A percentile compares a stretch with the other conserved stretches of the same genome.
Conservation (phyloP, 2,113 vertebrate genomes). For the Gadus chalcogrammus region DNA sequence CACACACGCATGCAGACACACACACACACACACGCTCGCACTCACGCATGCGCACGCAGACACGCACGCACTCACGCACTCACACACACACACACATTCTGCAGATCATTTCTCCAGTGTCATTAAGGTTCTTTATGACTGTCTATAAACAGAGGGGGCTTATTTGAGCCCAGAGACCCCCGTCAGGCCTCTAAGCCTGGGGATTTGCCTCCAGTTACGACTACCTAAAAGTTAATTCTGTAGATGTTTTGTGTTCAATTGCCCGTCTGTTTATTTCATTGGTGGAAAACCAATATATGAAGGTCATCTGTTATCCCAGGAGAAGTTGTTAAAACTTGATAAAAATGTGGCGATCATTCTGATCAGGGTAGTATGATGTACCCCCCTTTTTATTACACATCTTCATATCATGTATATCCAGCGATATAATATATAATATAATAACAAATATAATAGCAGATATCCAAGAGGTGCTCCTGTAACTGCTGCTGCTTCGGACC, state of each 20-base stretch:
- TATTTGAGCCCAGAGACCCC: conserved; percentile 60
- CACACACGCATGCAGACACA: neutral
- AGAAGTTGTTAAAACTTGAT: neutral
- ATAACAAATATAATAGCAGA: too few species aligned
- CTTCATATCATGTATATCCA: too few species aligned
- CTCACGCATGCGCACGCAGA: neutral
- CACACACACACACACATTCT: neutral
- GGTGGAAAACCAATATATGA: neutral
- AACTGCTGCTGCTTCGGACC: too few species aligned
- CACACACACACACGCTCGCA: neutral
- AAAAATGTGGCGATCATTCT: conserved; percentile 23
- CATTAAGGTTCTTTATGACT: conserved; percentile 71
- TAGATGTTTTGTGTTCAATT: neutral
- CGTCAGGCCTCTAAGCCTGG: conserved; percentile 59
- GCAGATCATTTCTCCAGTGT: conserved; percentile 67
- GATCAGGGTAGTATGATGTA: too few species aligned
- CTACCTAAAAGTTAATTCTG: conserved; percentile 49
- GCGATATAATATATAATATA: too few species aligned
- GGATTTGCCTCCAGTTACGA: conserved; percentile 62
- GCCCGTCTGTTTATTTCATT: too few species aligned
- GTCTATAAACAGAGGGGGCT: conserved; percentile 69
- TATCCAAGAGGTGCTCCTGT: too few species aligned
- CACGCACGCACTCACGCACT: neutral
- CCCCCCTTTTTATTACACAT: too few species aligned
- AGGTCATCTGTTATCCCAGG: conserved; percentile 57